A percentile compares a stretch with the other conserved stretches of the same genome.
phyloP scores from a whole-genome alignment of 2,797 vertebrate genomes.

The Okamejei kenojei region DNA sequence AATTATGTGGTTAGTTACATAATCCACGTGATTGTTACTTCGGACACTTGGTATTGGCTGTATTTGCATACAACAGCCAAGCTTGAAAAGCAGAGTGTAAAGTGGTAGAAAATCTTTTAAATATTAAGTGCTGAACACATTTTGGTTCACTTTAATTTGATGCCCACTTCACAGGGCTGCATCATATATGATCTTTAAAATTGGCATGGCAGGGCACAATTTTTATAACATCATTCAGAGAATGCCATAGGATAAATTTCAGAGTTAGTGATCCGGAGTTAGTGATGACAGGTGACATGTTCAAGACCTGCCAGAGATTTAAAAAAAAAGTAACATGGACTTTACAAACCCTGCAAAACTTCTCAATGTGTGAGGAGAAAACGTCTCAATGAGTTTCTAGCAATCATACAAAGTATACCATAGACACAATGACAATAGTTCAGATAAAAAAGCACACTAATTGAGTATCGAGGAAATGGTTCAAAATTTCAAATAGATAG shows the following conservation, averaged over 20 bases:
- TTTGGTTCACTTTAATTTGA: background rate
- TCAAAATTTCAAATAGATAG: background rate
- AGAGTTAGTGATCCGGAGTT: background rate
- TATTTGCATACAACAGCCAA: background rate
- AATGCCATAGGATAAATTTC: background rate
- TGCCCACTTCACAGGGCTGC: background rate
- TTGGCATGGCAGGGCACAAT: background rate
- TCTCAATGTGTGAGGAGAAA: background rate
- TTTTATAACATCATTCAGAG: background rate
- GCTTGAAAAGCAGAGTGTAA: background rate
- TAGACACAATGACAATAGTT: background rate
- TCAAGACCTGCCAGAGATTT: background rate
- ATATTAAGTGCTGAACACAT: background rate
- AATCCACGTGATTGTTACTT: background rate
- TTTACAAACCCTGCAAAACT: background rate
- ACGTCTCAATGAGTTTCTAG: background rate
- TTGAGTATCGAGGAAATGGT: background rate
- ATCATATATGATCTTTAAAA: background rate
- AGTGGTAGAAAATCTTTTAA: background rate
- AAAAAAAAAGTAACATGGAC: background rate
- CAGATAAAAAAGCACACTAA: background rate
- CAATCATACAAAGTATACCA: background rate
- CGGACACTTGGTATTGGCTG: too few species aligned
- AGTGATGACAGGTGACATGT: background rate
- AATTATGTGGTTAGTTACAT: background rate